These are phyloP conservation scores for Sparidentex hasta DNA, from an alignment of 2,797 vertebrate species.

Conservation along the genomic window DNA sequence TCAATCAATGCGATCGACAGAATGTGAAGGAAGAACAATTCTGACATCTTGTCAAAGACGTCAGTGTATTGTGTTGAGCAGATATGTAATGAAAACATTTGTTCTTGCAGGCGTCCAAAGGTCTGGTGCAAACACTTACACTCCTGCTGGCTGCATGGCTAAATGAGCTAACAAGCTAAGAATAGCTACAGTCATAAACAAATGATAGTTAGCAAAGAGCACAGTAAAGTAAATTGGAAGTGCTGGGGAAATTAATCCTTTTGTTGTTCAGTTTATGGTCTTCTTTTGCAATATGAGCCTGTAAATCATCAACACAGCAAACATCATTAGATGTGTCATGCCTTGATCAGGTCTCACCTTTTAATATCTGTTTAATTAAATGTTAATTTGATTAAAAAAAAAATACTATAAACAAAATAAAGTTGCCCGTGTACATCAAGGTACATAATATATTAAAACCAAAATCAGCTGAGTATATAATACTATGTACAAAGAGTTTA, in stretches of 20 bases:
- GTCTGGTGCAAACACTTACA: no score
- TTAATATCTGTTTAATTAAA: neutral
- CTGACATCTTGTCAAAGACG: no score
- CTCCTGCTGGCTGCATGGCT: no score
- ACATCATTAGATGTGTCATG: neutral
- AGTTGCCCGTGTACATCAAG: no score
- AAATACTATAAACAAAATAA: no score
- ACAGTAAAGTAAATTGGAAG: neutral
- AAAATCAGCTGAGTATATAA: neutral
- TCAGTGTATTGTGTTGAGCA: no score
- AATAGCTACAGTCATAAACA: neutral
- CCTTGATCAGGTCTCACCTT: neutral
- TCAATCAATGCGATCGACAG: no score
- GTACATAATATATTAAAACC: neutral
- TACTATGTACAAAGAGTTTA: neutral
- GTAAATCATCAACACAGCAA: neutral
- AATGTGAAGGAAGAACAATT: no score
- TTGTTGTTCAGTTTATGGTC: neutral
- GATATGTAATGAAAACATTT: no score
- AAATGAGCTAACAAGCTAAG: no score
- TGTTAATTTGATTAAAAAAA: no score
- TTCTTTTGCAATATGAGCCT: neutral
- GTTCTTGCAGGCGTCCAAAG: no score
- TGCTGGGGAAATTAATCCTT: neutral
- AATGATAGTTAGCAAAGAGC: neutral